Conservation (phyloP, 2,113 vertebrate genomes). For the Sorex fumeus region DNA sequence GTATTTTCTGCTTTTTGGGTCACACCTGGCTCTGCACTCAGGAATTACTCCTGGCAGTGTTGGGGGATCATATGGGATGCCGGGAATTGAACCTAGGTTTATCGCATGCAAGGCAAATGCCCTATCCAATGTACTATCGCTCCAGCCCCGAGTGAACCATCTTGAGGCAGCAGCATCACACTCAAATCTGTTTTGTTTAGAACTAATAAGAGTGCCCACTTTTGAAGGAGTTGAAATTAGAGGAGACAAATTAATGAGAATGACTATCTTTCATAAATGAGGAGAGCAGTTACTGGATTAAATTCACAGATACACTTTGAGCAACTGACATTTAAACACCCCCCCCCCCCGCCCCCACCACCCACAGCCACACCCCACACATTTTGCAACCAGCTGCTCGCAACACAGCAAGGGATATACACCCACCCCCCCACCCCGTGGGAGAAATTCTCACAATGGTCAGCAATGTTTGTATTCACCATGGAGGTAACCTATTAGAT, state of each 20-base stretch:
- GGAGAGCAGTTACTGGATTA: conserved; percentile 48
- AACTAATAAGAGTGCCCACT: conserved; percentile 56
- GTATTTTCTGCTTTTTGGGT: too few relatives aligned
- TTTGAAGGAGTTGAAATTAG: conserved; percentile 54
- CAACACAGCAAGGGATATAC: neutral
- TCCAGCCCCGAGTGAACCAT: conserved; percentile 12
- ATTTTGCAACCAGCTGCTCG: neutral
- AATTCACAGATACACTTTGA: neutral
- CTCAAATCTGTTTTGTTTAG: conserved; percentile 21
- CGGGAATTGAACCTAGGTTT: too few relatives aligned
- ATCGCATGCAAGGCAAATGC: too few relatives aligned
- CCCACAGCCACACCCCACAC: neutral
- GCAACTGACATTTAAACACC: neutral
- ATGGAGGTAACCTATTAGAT: neutral
- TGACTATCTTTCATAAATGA: conserved; percentile 60
- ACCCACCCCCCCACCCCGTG: neutral
- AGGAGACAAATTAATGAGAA: conserved; percentile 65
- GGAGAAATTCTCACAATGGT: conserved; percentile 37
- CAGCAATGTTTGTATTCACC: conserved; percentile 28
- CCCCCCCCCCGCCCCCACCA: too few relatives aligned
- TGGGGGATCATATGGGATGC: too few relatives aligned
- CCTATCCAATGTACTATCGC: too few relatives aligned
- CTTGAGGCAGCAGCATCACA: neutral
- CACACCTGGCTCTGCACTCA: too few relatives aligned
- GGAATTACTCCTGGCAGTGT: too few relatives aligned